phyloP scores from a whole-genome alignment of 2,888 invertebrate genomes.

The Eristalis pertinax region DNA sequence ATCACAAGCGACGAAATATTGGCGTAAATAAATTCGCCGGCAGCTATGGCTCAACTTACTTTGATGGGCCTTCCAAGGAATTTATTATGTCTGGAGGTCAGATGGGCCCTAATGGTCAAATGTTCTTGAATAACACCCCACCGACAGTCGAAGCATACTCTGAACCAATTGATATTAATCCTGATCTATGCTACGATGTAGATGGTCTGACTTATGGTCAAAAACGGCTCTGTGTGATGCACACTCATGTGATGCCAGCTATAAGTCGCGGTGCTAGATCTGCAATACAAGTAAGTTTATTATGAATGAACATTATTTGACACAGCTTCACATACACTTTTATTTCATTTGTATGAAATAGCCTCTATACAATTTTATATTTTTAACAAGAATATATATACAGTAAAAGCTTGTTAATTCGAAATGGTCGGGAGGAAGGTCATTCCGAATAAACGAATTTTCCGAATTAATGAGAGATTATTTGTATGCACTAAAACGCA shows the following conservation, averaged over 20 bases:
- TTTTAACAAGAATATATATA: too few relatives aligned
- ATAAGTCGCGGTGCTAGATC: conserved; percentile 81
- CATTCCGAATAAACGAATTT: too few relatives aligned
- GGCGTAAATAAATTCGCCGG: conserved; percentile 74
- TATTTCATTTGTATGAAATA: too few relatives aligned
- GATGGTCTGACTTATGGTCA: conserved; percentile 80
- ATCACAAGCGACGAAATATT: conserved; percentile 77
- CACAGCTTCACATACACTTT: too few relatives aligned
- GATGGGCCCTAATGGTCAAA: conserved; percentile 70
- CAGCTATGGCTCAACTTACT: conserved; percentile 74
- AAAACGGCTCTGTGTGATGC: conserved; percentile 79
- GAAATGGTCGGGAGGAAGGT: too few relatives aligned
- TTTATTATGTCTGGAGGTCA: conserved; percentile 77
- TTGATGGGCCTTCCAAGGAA: conserved; percentile 77
- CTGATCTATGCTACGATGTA: conserved; percentile 79
- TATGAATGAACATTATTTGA: too few relatives aligned
- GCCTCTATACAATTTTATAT: too few relatives aligned
- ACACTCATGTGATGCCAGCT: conserved; percentile 81
- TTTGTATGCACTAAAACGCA: too few relatives aligned
- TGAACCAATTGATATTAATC: conserved; percentile 80
- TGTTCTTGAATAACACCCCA: conserved; percentile 74
- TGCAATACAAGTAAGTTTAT: conserved; percentile 79
- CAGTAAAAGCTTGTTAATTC: too few relatives aligned
- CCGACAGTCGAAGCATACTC: conserved; percentile 77
- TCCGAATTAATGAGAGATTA: too few relatives aligned